Evolutionary conservation across 2,888 invertebrate genomes (phyloP).

Genomic region (Andrena praecox): DNA sequence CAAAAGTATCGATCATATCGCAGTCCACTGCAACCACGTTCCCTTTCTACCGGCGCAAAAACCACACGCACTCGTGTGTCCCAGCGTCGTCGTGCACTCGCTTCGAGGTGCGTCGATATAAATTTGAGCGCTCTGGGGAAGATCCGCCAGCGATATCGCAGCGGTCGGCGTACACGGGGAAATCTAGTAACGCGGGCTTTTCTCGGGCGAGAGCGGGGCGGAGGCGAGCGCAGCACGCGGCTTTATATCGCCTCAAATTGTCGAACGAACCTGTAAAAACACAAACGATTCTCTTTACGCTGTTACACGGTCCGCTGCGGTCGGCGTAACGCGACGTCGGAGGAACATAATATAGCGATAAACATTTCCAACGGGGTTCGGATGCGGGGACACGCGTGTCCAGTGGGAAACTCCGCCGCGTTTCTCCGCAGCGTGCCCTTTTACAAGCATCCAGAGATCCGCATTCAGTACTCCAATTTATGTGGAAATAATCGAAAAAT

Average conservation of each 20-base stretch:
- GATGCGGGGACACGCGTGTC: not conserved
- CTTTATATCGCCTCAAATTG: conserved; percentile 40
- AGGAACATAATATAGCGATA: conserved; percentile 27
- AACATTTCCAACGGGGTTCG: conserved; percentile 10
- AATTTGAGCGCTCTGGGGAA: not conserved
- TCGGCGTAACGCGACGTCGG: not conserved
- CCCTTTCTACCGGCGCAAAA: not conserved
- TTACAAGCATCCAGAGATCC: not conserved
- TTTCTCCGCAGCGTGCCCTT: not conserved
- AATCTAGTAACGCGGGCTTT: conserved; percentile 11
- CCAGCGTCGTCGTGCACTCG: no score
- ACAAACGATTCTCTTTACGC: conserved; percentile 34
- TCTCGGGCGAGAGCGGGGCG: not conserved
- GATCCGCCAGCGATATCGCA: conserved; percentile 4
- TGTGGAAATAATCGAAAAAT: not conserved
- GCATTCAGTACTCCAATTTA: not conserved
- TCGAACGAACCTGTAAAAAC: conserved; percentile 42
- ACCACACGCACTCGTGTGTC: not conserved
- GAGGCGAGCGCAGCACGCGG: not conserved
- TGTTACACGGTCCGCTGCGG: conserved; percentile 44
- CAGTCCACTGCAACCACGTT: no score
- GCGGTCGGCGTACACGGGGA: not conserved
- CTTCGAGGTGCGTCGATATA: not conserved
- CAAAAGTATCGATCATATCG: conserved; percentile 4
- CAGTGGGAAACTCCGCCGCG: not conserved